These are phyloP conservation scores for Melanerpes formicivorus DNA, from an alignment of 2,113 vertebrate genomes.

Conservation along the genomic window DNA sequence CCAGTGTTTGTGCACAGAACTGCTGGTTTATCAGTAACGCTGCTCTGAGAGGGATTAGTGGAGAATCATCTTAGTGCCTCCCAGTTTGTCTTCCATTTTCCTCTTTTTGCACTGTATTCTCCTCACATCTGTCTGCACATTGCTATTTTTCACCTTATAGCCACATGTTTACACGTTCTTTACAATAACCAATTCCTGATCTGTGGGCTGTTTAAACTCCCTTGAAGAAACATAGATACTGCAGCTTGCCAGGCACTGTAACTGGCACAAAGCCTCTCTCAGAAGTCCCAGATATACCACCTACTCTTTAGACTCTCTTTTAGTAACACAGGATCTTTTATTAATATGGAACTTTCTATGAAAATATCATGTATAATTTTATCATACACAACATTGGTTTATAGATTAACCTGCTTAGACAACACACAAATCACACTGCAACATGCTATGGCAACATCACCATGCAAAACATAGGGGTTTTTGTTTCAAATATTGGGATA, in stretches of 20 bases:
- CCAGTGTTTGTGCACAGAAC: not conserved
- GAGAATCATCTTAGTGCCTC: not conserved
- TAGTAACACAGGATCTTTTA: not conserved
- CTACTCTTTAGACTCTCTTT: not conserved
- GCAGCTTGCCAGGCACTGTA: not conserved
- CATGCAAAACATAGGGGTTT: constrained; percentile 69
- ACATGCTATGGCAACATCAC: constrained; percentile 66
- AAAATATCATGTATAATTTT: not conserved
- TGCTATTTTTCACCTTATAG: not conserved
- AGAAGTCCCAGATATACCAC: not conserved
- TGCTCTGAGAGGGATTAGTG: not conserved
- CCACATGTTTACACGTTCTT: not conserved
- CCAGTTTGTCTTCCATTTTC: not conserved
- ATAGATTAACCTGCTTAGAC: constrained; percentile 45
- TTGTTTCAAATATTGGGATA: constrained; percentile 63
- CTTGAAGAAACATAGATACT: not conserved
- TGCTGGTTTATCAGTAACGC: not conserved
- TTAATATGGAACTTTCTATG: not conserved
- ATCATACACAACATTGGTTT: constrained; percentile 2
- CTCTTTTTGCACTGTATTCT: not conserved
- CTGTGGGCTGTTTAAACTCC: not conserved
- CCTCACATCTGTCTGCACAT: not conserved
- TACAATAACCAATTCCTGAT: not conserved
- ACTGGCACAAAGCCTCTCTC: not conserved
- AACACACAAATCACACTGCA: constrained; percentile 59